These are phyloP conservation scores for Agrotis segetum DNA, from an alignment of 2,888 invertebrate genomes.

Conservation along the genomic window DNA sequence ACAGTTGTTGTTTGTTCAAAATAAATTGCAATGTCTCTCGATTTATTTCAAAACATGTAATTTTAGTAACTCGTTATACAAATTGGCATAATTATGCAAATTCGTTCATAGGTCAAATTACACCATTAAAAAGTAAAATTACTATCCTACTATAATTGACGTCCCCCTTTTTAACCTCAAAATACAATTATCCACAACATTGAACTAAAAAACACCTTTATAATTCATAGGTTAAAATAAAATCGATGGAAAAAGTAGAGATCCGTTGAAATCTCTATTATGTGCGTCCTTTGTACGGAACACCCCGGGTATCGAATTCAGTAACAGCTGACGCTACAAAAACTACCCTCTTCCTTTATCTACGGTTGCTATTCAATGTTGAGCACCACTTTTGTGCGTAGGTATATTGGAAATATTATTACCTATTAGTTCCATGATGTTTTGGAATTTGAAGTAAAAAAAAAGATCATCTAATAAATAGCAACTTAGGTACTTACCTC, in stretches of 20 bases:
- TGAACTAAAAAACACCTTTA: constrained; percentile 1
- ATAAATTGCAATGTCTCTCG: neutral
- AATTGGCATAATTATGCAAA: constrained; percentile 15
- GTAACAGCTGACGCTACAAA: constrained; percentile 86
- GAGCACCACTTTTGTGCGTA: constrained; percentile 54
- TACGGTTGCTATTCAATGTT: constrained; percentile 70
- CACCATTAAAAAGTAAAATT: neutral
- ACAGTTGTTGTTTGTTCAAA: neutral
- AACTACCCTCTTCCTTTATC: constrained; percentile 80
- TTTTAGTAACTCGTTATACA: neutral
- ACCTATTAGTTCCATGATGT: constrained; percentile 17
- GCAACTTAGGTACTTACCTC: too few relatives aligned
- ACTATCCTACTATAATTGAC: neutral
- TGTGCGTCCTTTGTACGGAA: constrained; percentile 70
- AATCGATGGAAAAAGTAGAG: constrained; percentile 21
- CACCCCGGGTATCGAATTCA: constrained; percentile 74
- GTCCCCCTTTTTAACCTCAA: neutral
- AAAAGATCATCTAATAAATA: too few relatives aligned
- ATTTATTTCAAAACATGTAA: neutral
- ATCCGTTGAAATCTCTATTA: constrained; percentile 73
- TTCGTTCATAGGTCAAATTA: neutral
- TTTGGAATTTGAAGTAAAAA: constrained; percentile 11
- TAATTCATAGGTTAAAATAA: neutral
- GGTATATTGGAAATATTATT: constrained; percentile 39
- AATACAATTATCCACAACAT: constrained; percentile 9